These are phyloP conservation scores for Tetrapedia diversipes DNA, from an alignment of 2,888 invertebrate genomes.

Conservation along the genomic window DNA sequence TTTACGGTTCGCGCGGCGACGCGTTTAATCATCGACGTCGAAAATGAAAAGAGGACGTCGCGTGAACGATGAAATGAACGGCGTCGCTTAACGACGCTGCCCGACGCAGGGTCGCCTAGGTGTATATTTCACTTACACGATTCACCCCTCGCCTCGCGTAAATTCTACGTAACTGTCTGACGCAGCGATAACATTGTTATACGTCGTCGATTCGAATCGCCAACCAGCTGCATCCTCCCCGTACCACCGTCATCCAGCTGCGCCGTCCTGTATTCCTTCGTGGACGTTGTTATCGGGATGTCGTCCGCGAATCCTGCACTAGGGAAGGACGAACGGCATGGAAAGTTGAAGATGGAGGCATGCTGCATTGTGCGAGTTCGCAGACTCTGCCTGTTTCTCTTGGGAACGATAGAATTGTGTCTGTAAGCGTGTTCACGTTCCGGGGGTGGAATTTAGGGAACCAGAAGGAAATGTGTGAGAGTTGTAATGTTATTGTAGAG, in stretches of 20 bases:
- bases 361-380: neutral
- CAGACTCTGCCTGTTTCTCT: neutral
- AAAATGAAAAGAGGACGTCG: constrained; percentile 13
- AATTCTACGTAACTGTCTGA: constrained; percentile 77
- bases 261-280: constrained; percentile 25
- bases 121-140: constrained; percentile 75
- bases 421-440: no score
- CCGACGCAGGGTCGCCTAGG: constrained; percentile 48
- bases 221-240: constrained; percentile 54
- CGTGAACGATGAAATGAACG: constrained; percentile 15
- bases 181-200: constrained; percentile 76
- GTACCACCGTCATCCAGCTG: no score
- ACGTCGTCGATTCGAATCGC: constrained; percentile 69
- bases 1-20: neutral
- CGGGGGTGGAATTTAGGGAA: no score
- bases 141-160: constrained; percentile 69
- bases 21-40: constrained; percentile 1
- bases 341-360: constrained; percentile 9
- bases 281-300: constrained; percentile 32
- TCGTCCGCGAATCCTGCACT: neutral
- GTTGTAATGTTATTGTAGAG: no score
- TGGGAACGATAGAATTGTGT: no score
- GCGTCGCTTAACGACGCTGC: constrained; percentile 36
- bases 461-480: no score
- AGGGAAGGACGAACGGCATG: constrained; percentile 1